Evolutionary conservation across 2,888 invertebrate genomes (phyloP).

Genomic region (Anticlea derivata): DNA sequence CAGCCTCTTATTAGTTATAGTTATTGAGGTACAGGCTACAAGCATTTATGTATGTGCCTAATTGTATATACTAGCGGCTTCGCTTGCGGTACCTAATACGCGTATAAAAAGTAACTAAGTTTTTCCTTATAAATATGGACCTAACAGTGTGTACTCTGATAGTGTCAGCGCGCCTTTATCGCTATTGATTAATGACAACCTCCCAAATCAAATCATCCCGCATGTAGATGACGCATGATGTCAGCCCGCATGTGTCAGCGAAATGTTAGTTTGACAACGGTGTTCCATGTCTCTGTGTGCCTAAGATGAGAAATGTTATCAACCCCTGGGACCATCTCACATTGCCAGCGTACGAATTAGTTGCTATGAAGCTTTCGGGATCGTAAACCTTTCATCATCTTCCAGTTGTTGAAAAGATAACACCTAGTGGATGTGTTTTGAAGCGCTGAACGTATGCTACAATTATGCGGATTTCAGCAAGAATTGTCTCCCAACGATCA

Average conservation of each 20-base stretch:
- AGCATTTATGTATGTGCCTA: background rate
- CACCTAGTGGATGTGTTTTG: too few relatives aligned
- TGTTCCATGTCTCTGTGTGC: background rate
- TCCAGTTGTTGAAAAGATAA: too few relatives aligned
- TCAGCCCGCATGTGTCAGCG: conserved; percentile 13
- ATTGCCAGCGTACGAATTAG: background rate
- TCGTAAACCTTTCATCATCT: too few relatives aligned
- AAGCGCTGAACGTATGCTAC: too few relatives aligned
- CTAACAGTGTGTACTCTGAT: too few relatives aligned
- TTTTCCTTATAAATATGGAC: too few relatives aligned
- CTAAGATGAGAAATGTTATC: background rate
- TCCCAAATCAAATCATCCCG: conserved; percentile 20
- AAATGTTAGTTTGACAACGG: conserved; percentile 23
- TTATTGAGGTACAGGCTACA: conserved; percentile 6
- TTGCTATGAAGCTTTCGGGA: background rate
- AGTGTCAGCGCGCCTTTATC: conserved; percentile 18
- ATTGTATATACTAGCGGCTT: too few relatives aligned
- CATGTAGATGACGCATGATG: conserved; percentile 19
- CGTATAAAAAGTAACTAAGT: too few relatives aligned
- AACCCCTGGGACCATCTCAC: background rate
- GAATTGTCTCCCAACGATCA: background rate
- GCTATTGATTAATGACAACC: conserved; percentile 15
- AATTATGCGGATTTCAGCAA: background rate
- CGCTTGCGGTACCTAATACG: too few relatives aligned
- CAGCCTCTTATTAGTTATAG: conserved; percentile 14